Conservation (phyloP, 2,888 invertebrate species). For the Carabus problematicus region DNA sequence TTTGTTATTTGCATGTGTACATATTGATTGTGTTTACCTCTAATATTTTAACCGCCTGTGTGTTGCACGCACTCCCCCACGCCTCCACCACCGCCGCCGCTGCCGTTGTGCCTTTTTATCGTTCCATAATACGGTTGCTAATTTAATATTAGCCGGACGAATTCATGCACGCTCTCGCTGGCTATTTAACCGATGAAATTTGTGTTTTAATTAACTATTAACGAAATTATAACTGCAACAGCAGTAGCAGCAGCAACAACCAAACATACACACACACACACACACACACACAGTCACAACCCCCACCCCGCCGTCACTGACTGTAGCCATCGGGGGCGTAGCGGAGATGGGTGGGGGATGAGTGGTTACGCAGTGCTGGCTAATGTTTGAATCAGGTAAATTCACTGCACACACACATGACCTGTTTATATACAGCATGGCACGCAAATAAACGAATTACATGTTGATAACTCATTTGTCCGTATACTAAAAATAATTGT, state of each 20-base stretch:
- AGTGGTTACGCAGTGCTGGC: neutral
- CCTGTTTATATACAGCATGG: too few species aligned
- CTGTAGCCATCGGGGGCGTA: too few species aligned
- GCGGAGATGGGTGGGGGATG: too few species aligned
- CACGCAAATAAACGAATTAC: too few species aligned
- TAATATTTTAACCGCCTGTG: slow-evolving; percentile 41
- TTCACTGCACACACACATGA: neutral
- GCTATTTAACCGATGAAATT: slow-evolving; percentile 47
- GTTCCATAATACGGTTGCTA: slow-evolving; percentile 39
- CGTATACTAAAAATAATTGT: too few species aligned
- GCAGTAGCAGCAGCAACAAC: neutral
- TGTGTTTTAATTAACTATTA: slow-evolving; percentile 54
- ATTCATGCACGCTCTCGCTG: slow-evolving; percentile 36
- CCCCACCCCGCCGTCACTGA: too few species aligned
- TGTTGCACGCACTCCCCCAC: slow-evolving; percentile 12
- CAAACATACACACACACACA: neutral
- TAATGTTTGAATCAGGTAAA: slow-evolving; percentile 12
- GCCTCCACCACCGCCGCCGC: too few species aligned
- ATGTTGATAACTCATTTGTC: too few species aligned
- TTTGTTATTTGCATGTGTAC: slow-evolving; percentile 38
- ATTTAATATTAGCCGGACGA: slow-evolving; percentile 42
- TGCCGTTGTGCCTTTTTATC: slow-evolving; percentile 32
- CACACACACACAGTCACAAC: neutral
- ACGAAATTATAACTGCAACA: slow-evolving; percentile 46
- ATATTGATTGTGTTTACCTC: slow-evolving; percentile 43